Base-by-base conservation (phyloP, 1,140 invertebrate species). In the Pogonomyrmex barbatus region DNA sequence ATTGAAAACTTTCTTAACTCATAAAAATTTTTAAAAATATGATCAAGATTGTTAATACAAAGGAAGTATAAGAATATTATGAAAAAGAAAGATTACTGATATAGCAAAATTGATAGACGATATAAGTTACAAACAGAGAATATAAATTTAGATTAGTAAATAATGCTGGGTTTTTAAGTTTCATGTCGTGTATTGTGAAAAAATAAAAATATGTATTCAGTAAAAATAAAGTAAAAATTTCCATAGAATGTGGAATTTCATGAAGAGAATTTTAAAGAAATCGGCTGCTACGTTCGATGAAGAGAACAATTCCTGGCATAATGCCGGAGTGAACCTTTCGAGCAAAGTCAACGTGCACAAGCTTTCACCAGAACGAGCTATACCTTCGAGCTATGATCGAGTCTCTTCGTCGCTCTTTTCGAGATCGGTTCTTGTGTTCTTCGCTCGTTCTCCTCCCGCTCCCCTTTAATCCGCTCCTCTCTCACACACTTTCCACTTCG, bases 291-390 rank as follows among this genome's bases (percentile, higher is more conserved):
- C 10, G 10, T 47, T 39, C 9, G 62, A 52, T 54, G 56, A 47
- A 68, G 68, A 89, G 17, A 81, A 87, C 67, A 60, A 68, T 87
- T 89, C 75, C 60, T 78, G 54, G 78, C 65, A 45, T 86, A n/a
- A 68, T 9, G 78, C 52, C 54, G 50, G 30, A 85, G 81, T 24
- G 52, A 85, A 79, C 52, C 58, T 83, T 89, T 87, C 73, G 68
- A 81, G 54, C 54, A 82, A 85, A 89, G 52, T 73, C 52, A 75
- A 85, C 47, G 75, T 60, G 67, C 39, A 89, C 62, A 65, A 73
- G 88, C 89, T 90, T 90, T 90, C 88, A 90, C 86, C 86, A 78
- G 86, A 81, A 70, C 68, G 63, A 42, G 30, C 76, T 36, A 60
- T 70, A 68, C 82, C 88, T 75, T 39, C 63, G 2, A 73, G 86